phyloP scores from a whole-genome alignment of 2,113 vertebrate species.

The Megatriorchis doriae region DNA sequence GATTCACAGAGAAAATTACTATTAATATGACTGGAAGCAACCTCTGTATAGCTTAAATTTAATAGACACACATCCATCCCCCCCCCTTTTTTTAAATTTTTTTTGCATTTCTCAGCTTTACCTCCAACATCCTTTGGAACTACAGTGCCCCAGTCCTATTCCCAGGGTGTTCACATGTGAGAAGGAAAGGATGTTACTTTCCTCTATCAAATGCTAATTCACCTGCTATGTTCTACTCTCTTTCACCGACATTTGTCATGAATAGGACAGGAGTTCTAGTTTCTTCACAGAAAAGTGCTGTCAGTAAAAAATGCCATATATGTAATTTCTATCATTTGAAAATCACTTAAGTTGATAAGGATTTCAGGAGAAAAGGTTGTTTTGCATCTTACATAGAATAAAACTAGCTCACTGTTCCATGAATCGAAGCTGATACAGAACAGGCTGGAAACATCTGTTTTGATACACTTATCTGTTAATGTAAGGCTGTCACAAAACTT shows the following conservation, averaged over 20 bases:
- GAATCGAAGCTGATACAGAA: background rate
- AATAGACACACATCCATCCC: background rate
- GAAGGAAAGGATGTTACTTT: background rate
- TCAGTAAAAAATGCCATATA: background rate
- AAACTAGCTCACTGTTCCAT: background rate
- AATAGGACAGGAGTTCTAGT: background rate
- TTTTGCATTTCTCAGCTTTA: background rate
- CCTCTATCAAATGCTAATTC: background rate
- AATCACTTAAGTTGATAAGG: background rate
- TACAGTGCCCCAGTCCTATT: background rate
- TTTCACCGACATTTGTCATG: background rate
- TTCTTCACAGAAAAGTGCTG: background rate
- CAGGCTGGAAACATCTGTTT: background rate
- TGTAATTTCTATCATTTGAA: background rate
- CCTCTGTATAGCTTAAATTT: background rate
- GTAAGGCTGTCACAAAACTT: background rate
- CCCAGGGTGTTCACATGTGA: background rate
- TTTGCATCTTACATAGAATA: background rate
- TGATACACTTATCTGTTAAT: background rate
- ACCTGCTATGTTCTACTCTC: background rate
- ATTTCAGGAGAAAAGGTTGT: background rate
- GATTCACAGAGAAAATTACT: background rate
- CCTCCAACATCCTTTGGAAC: background rate
- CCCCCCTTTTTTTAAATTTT: no score
- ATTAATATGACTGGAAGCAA: background rate